Evolutionary conservation across 2,113 vertebrate species (phyloP).

Genomic region (Petrocephalus microphthalmus): DNA sequence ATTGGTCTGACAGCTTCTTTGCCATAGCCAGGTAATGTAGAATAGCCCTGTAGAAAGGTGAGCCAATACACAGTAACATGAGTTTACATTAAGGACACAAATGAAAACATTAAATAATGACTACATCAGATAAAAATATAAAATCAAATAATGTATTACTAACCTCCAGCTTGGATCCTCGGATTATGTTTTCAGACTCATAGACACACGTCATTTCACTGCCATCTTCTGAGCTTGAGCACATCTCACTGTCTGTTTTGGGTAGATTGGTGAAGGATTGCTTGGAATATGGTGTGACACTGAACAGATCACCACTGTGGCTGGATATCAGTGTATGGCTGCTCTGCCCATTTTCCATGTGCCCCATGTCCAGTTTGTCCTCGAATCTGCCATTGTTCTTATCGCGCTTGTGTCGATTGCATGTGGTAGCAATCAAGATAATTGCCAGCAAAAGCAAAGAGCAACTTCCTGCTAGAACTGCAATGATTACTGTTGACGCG

Average conservation of each 20-base stretch:
- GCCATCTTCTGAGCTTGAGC: slow-evolving; percentile 67
- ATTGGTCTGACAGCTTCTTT: slow-evolving; percentile 79
- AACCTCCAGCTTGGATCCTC: slow-evolving; percentile 74
- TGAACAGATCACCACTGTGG: slow-evolving; percentile 65
- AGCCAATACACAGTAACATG: slow-evolving; percentile 9
- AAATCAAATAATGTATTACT: slow-evolving; percentile 36
- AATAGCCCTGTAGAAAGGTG: slow-evolving; percentile 63
- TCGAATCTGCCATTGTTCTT: slow-evolving; percentile 59
- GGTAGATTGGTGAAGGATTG: slow-evolving; percentile 68
- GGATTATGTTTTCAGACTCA: slow-evolving; percentile 74
- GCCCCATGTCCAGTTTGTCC: slow-evolving; percentile 59
- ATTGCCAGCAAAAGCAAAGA: slow-evolving; percentile 89
- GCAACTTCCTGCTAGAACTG: slow-evolving; percentile 89
- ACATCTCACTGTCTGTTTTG: slow-evolving; percentile 58
- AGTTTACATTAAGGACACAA: slow-evolving; percentile 18
- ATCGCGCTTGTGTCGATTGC: slow-evolving; percentile 77
- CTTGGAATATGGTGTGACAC: slow-evolving; percentile 77
- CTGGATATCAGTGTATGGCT: slow-evolving; percentile 61
- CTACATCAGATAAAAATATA: background rate
- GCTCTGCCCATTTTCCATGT: slow-evolving; percentile 68
- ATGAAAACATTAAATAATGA: background rate
- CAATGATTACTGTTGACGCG: slow-evolving; percentile 86
- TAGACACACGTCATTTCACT: slow-evolving; percentile 73
- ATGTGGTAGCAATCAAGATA: slow-evolving; percentile 91
- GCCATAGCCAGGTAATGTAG: slow-evolving; percentile 68